Evolutionary conservation across 2,888 invertebrate genomes (phyloP).

Genomic region (Sarcophaga carnaria): DNA sequence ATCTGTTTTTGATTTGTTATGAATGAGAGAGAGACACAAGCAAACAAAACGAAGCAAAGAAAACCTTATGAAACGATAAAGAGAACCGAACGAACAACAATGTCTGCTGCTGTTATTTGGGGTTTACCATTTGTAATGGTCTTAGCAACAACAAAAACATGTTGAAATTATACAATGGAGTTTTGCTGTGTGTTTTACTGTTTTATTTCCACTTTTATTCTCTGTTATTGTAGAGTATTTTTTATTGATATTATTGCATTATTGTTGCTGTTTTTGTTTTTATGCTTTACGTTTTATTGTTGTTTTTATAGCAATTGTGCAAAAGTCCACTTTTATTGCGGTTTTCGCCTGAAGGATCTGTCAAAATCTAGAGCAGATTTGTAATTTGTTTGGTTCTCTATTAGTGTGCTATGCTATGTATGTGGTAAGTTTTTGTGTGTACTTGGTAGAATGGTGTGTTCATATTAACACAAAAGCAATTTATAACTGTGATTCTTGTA

Average conservation of each 20-base stretch:
- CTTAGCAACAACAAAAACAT: not conserved
- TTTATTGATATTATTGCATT: not conserved
- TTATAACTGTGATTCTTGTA: constrained; percentile 54
- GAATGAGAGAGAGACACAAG: constrained; percentile 1
- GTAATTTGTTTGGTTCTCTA: constrained; percentile 46
- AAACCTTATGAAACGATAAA: not conserved
- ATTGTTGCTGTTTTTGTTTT: constrained; percentile 2
- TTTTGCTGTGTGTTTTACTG: constrained; percentile 20
- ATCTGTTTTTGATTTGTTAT: constrained; percentile 39
- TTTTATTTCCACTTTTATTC: constrained; percentile 23
- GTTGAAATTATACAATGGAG: constrained; percentile 12
- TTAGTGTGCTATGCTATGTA: not conserved
- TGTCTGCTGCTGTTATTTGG: not conserved
- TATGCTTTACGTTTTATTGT: not conserved
- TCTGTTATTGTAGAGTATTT: not conserved
- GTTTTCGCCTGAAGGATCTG: constrained; percentile 59
- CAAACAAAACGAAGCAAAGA: not conserved
- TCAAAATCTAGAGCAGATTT: constrained; percentile 65
- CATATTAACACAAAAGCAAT: constrained; percentile 40
- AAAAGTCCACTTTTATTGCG: constrained; percentile 56
- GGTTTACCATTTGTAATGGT: constrained; percentile 27
- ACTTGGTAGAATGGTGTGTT: not conserved
- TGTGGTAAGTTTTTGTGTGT: not conserved
- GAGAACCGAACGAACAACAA: not conserved
- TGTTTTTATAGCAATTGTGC: constrained; percentile 42